Evolutionary conservation across 2,113 vertebrate genomes (phyloP), one percentile per base, ranked within the genome.

Genomic region (Otocyon megalotis): DNA sequence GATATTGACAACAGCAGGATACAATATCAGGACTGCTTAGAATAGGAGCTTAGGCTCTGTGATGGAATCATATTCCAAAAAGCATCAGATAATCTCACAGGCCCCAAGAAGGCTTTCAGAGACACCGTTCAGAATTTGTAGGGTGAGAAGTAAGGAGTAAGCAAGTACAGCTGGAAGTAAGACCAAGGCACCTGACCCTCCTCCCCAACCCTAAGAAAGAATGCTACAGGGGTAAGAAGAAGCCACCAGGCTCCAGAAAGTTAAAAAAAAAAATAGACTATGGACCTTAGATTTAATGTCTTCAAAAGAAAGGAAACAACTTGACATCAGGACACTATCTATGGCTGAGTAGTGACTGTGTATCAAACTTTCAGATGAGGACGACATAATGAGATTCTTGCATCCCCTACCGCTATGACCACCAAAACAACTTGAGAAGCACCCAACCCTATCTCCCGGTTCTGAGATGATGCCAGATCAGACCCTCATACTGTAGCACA

Each of bases 261-360:
- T 71, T 8, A 24, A 88, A 93, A 43, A 43, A 43, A 43, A 43
- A 90, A 85, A 10, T 26, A n/a, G 62, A 76, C 6, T 43, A 37
- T 17, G 26, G 53, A 62, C 16, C 56, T 97, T 94, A 90, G 48
- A 62, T 91, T 95, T 60, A 85, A 19, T n/a, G 12, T 86, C 35
- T 96, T 20, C n/a, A 37, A 76, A 93, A 93, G 20, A 67, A 97
- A 94, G 20, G 67, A 82, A 93, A 89, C 9, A 82, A 92, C 14
- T 88, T n/a, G 8, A 8, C 35, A 72, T 65, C 65, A 93, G 9
- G 63, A 48, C 8, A 93, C 24, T 53, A 93, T 72, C 20, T 94
- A 22, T 37, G 53, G n/a, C 77, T 90, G 19, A 56, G 50, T 50
- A 56, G 53, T 30, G 76, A 58, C n/a, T 62, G 53, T 10, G 26